These are phyloP conservation scores for Platanista minor DNA, from an alignment of 2,113 vertebrate genomes.

Conservation along the genomic window DNA sequence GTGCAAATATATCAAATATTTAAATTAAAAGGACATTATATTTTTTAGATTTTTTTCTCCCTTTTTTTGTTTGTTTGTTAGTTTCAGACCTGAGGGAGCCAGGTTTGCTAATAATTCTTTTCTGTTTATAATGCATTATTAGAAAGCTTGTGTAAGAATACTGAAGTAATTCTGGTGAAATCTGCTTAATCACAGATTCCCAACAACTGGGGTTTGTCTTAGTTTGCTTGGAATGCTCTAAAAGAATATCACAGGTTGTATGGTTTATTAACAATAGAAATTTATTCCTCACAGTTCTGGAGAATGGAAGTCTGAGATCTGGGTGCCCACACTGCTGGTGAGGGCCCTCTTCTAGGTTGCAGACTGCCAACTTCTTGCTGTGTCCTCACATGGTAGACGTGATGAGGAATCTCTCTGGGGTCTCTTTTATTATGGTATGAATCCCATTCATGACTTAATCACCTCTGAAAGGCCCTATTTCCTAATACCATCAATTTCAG, in stretches of 20 bases:
- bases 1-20: background rate
- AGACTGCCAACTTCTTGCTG: background rate
- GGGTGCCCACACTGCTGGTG: background rate
- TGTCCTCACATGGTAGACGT: background rate
- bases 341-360: background rate
- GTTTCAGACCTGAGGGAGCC: background rate
- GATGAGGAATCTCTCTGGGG: background rate
- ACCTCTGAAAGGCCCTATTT: background rate
- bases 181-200: background rate
- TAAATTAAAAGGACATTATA: background rate
- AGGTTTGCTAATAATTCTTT: background rate
- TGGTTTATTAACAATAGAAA: background rate
- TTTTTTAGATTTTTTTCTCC: background rate
- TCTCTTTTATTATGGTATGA: background rate
- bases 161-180: background rate
- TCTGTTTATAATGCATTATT: background rate
- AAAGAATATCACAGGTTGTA: background rate
- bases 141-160: background rate
- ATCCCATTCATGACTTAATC: background rate
- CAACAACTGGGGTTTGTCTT: background rate
- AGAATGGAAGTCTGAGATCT: background rate
- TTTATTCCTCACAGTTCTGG: background rate
- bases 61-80: background rate
- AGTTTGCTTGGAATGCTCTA: background rate
- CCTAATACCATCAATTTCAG: background rate